Conservation (phyloP, 2,797 vertebrate species). For the Telmatherina bonti region DNA sequence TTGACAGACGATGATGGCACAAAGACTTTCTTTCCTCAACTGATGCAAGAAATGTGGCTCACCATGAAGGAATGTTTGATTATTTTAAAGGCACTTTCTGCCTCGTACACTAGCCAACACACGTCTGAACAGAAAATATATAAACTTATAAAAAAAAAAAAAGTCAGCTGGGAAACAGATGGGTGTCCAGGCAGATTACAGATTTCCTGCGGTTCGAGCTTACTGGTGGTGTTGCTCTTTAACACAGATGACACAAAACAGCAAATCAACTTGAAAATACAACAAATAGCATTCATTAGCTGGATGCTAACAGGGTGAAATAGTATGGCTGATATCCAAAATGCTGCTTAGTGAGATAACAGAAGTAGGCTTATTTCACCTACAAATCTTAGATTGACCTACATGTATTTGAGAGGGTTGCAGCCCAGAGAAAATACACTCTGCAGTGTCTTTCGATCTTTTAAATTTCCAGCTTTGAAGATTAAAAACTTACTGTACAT, state of each 20-base stretch:
- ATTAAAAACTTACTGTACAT: constrained; percentile 14
- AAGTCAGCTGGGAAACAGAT: constrained; percentile 56
- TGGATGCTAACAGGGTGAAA: constrained; percentile 63
- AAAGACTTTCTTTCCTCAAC: constrained; percentile 40
- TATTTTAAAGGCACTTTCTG: constrained; percentile 81
- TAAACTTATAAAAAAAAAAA: no score
- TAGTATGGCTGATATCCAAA: constrained; percentile 78
- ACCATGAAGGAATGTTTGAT: constrained; percentile 78
- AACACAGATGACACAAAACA: constrained; percentile 52
- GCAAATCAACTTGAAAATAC: constrained; percentile 26
- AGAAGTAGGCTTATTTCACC: constrained; percentile 9
- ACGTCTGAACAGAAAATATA: constrained; percentile 51
- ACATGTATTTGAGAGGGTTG: constrained; percentile 9
- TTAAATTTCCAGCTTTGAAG: constrained; percentile 25
- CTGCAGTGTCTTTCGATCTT: constrained; percentile 12
- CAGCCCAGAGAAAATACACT: constrained; percentile 19
- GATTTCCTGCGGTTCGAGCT: constrained; percentile 34
- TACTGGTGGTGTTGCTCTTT: constrained; percentile 26
- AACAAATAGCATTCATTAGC: constrained; percentile 55
- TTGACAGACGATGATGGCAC: constrained; percentile 68
- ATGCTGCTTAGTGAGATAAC: constrained; percentile 49
- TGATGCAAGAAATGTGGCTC: constrained; percentile 57
- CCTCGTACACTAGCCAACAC: constrained; percentile 73
- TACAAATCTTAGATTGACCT: constrained; percentile 8
- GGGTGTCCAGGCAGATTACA: constrained; percentile 50